Base-by-base conservation (phyloP, 2,888 invertebrate species). In the Parnassius glacialis region DNA sequence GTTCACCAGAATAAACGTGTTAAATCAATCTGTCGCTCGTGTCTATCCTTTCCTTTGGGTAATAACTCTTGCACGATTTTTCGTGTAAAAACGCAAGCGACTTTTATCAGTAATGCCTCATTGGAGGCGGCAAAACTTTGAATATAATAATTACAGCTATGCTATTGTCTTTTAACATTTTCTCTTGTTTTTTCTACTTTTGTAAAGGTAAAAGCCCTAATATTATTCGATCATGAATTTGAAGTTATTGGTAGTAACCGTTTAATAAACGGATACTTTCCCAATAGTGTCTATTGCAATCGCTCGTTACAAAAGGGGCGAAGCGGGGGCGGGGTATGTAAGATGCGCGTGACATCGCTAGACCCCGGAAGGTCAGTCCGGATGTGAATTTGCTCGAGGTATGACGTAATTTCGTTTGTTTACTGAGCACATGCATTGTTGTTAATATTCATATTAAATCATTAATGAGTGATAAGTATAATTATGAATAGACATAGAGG, bases 1-100 rank as follows among this genome's bases (percentile, higher is more conserved):
- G 57, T 57, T 57, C 48, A 48, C 50, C 47, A 53, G 54, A 60
- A 60, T 60, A 61, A 55, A 50, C 47, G 61, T 56, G 52, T 51
- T 56, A 57, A 56, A 54, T 16, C 50, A 59, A 16, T 47, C 47
- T 47, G 11, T 13, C 47, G 47, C 47, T 47, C 47, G 47, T 47
- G 47, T 47, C 47, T 47, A 47, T 47, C 13, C 47, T 47, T 47
- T 47, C 47, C 47, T 47, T 47, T 47, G 47, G 10, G 47, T 47
- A 47, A 47, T 47, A 47, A 47, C 47, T 47, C 47, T 47, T 47
- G 47, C 47, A 47, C 47, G 16, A 16, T 3, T 9, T 16, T 16
- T 16, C 16, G 16, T 16, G 16, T 16, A 16, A 16, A 16, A 16
- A 16, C 16, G 16, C 16, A 16, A 16, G 16, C 16, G 16, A 16